These are phyloP conservation scores for Oostethus manadensis DNA, from an alignment of 2,113 vertebrate genomes.

Conservation along the genomic window DNA sequence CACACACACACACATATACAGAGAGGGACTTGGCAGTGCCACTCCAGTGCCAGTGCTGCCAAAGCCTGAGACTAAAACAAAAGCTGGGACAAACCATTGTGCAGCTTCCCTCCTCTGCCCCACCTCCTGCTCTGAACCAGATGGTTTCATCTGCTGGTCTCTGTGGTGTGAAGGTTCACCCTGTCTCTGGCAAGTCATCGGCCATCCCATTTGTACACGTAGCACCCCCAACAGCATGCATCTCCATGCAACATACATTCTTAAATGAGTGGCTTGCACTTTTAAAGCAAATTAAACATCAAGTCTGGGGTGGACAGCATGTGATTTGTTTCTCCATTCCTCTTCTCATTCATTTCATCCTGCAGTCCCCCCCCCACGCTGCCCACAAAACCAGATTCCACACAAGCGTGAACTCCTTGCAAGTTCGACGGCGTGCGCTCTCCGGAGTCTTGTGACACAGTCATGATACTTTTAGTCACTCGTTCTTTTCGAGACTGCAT, in stretches of 20 bases:
- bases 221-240: constrained; percentile 15
- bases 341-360: not conserved
- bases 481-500: not conserved
- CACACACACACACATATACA: constrained; percentile 18
- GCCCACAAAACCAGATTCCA: not conserved
- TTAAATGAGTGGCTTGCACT: not conserved
- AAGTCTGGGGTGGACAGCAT: constrained; percentile 1
- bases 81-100: constrained; percentile 59
- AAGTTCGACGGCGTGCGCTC: not conserved
- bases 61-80: constrained; percentile 62
- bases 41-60: constrained; percentile 48
- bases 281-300: not conserved
- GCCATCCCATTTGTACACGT: constrained; percentile 23
- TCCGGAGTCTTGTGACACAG: not conserved
- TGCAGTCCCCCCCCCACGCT: not conserved
- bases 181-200: constrained; percentile 34
- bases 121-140: constrained; percentile 40
- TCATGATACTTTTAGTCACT: not conserved
- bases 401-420: constrained; percentile 2
- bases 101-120: constrained; percentile 16
- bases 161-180: constrained; percentile 35
- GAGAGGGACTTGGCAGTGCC: constrained; percentile 58
- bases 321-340: not conserved
- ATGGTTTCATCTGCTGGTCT: constrained; percentile 59
- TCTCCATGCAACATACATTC: not conserved